Evolutionary conservation across 2,888 invertebrate genomes (phyloP).

Genomic region (Drosophila mettleri): DNA sequence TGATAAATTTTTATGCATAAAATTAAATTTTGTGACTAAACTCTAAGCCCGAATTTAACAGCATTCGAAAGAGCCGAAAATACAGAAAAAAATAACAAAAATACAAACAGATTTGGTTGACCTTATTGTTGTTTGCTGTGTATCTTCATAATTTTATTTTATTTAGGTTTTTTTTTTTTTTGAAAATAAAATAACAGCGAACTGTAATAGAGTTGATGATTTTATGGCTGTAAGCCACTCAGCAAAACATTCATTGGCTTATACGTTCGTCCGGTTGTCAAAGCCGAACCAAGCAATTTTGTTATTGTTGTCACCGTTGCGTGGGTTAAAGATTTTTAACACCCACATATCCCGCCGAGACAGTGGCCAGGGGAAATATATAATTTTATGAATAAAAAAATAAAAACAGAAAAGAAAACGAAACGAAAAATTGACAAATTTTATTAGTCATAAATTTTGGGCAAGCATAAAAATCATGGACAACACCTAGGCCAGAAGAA

Average conservation of each 20-base stretch:
- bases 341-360: constrained; percentile 55
- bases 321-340: constrained; percentile 66
- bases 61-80: constrained; percentile 35
- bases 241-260: constrained; percentile 49
- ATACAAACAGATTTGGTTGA: constrained; percentile 23
- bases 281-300: constrained; percentile 29
- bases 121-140: constrained; percentile 1
- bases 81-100: constrained; percentile 14
- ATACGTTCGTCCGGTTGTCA: constrained; percentile 52
- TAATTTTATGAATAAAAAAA: constrained; percentile 9
- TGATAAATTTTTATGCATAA: not conserved
- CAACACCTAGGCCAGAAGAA: constrained; percentile 54
- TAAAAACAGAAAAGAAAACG: not conserved
- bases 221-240: constrained; percentile 73
- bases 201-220: constrained; percentile 78
- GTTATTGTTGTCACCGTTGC: constrained; percentile 43
- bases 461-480: constrained; percentile 59
- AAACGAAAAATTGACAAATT: constrained; percentile 61
- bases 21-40: constrained; percentile 23
- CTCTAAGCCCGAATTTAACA: constrained; percentile 41
- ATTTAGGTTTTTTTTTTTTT: not conserved
- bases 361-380: constrained; percentile 15
- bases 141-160: not conserved
- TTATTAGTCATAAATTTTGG: constrained; percentile 79
- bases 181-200: constrained; percentile 37